Conservation (phyloP, 1,140 invertebrate genomes). For the Melanaphis sacchari region DNA sequence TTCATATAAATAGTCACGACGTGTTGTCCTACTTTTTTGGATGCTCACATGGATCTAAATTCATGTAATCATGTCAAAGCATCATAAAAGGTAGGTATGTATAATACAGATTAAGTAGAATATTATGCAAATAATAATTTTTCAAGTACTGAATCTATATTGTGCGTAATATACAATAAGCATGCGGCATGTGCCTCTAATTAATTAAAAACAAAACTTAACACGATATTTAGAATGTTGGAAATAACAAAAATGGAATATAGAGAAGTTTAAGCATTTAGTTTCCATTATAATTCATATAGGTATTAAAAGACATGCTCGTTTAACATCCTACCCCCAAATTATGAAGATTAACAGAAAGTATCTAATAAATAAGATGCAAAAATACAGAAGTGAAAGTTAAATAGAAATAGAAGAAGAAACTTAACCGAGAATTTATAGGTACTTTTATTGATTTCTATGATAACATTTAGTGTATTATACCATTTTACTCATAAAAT, state of each 20-base stretch:
- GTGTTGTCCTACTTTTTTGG: background rate
- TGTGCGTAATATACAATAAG: background rate
- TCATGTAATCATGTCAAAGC: background rate
- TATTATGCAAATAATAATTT: background rate
- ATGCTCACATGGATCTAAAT: background rate
- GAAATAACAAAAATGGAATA: background rate
- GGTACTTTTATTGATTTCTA: background rate
- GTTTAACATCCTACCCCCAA: background rate
- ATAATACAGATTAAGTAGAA: background rate
- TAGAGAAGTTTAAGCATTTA: background rate
- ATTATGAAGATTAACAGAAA: background rate
- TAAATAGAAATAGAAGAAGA: background rate
- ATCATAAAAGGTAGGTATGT: background rate
- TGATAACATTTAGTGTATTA: background rate
- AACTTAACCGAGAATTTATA: background rate
- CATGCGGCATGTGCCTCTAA: background rate
- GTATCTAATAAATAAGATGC: background rate
- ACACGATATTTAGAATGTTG: background rate
- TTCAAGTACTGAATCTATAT: background rate
- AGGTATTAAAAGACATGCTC: background rate
- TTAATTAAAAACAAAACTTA: background rate
- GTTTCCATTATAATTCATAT: background rate
- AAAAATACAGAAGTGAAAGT: background rate
- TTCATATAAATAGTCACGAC: background rate
- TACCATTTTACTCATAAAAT: background rate